Evolutionary conservation across 2,113 vertebrate genomes (phyloP).

Genomic region (Puffinus mauretanicus): DNA sequence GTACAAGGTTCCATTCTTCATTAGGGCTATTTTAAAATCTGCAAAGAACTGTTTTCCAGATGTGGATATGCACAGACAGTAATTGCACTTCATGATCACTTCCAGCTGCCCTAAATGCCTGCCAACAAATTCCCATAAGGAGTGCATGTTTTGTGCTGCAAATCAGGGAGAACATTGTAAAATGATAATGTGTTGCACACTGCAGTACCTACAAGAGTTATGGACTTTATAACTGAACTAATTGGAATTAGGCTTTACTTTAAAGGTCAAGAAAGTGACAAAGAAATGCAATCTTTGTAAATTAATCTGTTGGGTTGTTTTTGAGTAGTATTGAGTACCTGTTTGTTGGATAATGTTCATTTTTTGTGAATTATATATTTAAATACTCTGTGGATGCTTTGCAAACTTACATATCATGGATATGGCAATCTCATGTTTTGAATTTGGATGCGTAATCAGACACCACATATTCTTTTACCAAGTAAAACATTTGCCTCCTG

Average conservation of each 20-base stretch:
- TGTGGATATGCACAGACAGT: conserved; percentile 91
- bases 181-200: conserved; percentile 86
- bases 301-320: conserved; percentile 46
- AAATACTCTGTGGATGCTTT: conserved; percentile 16
- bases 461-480: conserved; percentile 44
- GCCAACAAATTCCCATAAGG: conserved; percentile 88
- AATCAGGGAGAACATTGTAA: conserved; percentile 85
- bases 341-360: conserved; percentile 18
- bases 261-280: conserved; percentile 74
- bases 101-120: conserved; percentile 90
- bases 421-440: conserved; percentile 12
- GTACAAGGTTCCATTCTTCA: conserved; percentile 78
- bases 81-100: conserved; percentile 96
- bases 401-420: not conserved
- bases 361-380: conserved; percentile 38
- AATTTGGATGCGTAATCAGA: conserved; percentile 54
- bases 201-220: conserved; percentile 81
- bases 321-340: conserved; percentile 56
- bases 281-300: conserved; percentile 67
- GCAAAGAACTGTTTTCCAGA: conserved; percentile 88
- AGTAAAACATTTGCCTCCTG: conserved; percentile 16
- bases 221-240: conserved; percentile 83
- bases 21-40: conserved; percentile 79
- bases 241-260: conserved; percentile 77
- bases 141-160: conserved; percentile 83